Evolutionary conservation across 2,888 invertebrate genomes (phyloP).

Genomic region (Plagodis dolabraria): DNA sequence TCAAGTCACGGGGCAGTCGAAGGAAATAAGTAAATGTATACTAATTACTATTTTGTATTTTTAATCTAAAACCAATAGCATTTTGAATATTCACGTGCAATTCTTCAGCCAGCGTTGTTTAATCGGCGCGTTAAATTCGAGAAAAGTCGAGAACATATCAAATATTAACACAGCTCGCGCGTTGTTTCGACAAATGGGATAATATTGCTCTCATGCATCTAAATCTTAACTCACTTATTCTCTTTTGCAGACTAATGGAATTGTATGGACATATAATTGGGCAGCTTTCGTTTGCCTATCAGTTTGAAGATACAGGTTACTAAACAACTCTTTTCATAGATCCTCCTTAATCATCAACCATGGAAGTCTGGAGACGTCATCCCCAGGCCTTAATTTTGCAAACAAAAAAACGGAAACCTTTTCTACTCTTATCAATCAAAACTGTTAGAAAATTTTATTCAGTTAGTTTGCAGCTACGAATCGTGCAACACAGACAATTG

Average conservation of each 20-base stretch:
- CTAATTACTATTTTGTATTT: no score
- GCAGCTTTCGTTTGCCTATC: background rate
- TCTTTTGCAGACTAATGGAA: constrained; percentile 23
- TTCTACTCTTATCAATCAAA: constrained; percentile 85
- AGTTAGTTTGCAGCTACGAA: constrained; percentile 75
- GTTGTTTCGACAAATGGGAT: constrained; percentile 80
- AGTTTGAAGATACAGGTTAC: constrained; percentile 17
- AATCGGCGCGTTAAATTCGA: constrained; percentile 83
- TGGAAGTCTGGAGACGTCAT: constrained; percentile 76
- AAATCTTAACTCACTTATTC: constrained; percentile 68
- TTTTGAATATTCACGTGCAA: constrained; percentile 83
- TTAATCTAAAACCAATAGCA: constrained; percentile 80
- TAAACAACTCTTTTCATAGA: constrained; percentile 67
- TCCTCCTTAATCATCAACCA: constrained; percentile 76
- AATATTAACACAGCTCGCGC: constrained; percentile 76
- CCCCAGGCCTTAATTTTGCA: constrained; percentile 80
- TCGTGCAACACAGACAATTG: constrained; percentile 77
- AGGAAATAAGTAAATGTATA: no score
- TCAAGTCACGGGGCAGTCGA: no score
- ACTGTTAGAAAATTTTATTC: constrained; percentile 79
- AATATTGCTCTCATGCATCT: constrained; percentile 74
- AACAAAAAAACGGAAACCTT: constrained; percentile 83
- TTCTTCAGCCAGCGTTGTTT: constrained; percentile 79
- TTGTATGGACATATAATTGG: background rate
- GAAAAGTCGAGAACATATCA: constrained; percentile 83